Conservation (phyloP, 2,113 vertebrate species). For the Capreolus pygargus region DNA sequence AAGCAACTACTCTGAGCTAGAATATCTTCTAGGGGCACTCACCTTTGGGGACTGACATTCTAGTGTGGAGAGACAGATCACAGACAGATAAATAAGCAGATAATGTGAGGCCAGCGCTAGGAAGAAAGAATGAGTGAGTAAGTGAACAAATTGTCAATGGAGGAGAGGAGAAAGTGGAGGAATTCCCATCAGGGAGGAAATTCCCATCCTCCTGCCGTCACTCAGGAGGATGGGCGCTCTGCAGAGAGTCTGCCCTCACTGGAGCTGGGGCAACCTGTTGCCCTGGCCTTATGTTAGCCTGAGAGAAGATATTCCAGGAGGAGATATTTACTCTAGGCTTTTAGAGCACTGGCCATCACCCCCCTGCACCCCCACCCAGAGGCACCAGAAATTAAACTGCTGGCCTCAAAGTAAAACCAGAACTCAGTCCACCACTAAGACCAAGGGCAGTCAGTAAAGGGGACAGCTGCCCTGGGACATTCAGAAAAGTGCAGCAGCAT, state of each 20-base stretch:
- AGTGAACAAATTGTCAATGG: accelerated
- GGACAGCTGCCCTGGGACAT: background rate
- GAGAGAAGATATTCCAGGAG: background rate
- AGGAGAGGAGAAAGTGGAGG: background rate
- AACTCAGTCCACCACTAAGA: background rate
- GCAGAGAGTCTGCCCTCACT: background rate
- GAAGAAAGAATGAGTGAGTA: background rate
- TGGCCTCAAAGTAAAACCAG: background rate
- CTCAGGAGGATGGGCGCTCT: accelerated
- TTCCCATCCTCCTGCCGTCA: background rate
- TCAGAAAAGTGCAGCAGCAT: background rate
- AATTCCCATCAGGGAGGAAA: background rate
- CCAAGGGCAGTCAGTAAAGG: background rate
- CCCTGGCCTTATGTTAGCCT: background rate
- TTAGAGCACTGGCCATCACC: background rate
- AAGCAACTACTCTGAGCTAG: background rate
- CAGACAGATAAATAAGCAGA: background rate
- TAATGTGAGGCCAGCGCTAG: accelerated
- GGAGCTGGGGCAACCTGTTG: background rate
- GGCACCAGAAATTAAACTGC: background rate
- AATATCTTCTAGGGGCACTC: background rate
- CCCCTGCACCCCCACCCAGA: accelerated
- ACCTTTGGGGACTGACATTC: background rate
- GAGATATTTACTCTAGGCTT: background rate
- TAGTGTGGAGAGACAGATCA: background rate